Base-by-base conservation (phyloP, 1,140 invertebrate species). In the Cydia fagiglandana region DNA sequence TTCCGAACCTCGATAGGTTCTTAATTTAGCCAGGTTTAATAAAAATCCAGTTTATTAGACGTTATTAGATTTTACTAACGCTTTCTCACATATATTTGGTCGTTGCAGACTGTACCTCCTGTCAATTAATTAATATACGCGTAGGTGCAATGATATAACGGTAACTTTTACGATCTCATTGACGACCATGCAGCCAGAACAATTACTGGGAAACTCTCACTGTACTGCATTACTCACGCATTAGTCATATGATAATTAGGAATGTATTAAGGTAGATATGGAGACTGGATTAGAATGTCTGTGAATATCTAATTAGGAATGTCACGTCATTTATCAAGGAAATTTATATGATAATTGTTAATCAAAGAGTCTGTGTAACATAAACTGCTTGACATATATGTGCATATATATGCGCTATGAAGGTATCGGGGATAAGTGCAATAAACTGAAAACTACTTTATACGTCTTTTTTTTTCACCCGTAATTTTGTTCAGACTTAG, bases 121-220 rank as follows among this genome's bases (percentile, higher is more conserved):
- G 53, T 20, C 53, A 68, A 68, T 68, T n/a, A 68, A 24, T 24
- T 0, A 64, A 64, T 28, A 64, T 2, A 38, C 61, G 64, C 64
- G 64, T 68, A 68, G 64, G 30, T 68, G 64, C 28, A 38, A 66
- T 15, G 30, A 68, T 28, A 9, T 68, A 68, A 68, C 64, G 30
- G 64, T 34, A 34, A 17, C 0, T 38, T 30, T 68, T 24, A 68
- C 30, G 28, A 68, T 68, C 30, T 38, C 28, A 38, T 68, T 68
- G 64, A 68, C 30, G n/a, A 64, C 28, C 13, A 20, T 12, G 5
- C 28, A 20, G 28, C 17, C 61, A 64, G 64, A 66, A 68, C 64
- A 68, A 68, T 68, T 34, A 68, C 12, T 68, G 64, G 64, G 64
- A 68, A 68, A 34, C 30, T 68, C 30, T 68, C 13, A 68, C 6